Evolutionary conservation across 2,113 vertebrate species (phyloP).

Genomic region (Centropus unirufus): DNA sequence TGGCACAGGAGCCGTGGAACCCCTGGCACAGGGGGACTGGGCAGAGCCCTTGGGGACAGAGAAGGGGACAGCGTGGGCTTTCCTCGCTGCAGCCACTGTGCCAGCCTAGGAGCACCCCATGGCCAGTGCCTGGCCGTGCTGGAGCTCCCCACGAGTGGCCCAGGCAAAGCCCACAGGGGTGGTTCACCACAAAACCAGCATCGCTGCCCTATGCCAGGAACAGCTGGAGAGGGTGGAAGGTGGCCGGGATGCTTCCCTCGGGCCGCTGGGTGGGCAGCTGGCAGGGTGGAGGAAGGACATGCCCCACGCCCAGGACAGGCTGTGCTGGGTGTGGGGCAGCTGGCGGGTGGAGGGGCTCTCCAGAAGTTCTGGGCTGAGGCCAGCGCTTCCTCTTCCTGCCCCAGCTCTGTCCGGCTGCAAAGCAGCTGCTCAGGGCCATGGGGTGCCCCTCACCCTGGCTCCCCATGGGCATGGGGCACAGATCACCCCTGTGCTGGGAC

Average conservation of each 20-base stretch:
- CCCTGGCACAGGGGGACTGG: background rate
- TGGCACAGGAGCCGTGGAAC: background rate
- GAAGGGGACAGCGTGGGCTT: rapidly evolving
- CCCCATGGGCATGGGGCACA: rapidly evolving
- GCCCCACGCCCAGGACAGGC: background rate
- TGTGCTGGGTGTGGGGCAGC: background rate
- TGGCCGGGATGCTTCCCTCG: rapidly evolving
- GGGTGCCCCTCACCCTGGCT: rapidly evolving
- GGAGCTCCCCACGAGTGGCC: rapidly evolving
- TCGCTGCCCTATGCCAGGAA: rapidly evolving
- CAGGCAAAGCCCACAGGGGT: rapidly evolving
- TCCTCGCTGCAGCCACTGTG: background rate
- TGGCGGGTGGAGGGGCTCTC: background rate
- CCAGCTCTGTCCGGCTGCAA: background rate
- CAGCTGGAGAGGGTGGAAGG: background rate
- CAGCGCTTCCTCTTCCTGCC: constrained; percentile 42
- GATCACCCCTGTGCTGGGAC: background rate
- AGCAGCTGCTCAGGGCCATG: rapidly evolving
- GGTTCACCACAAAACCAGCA: rapidly evolving
- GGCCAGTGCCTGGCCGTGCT: background rate
- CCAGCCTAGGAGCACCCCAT: rapidly evolving
- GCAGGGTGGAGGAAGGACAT: background rate
- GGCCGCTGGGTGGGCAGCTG: background rate
- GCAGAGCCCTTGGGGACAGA: rapidly evolving
- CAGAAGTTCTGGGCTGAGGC: background rate